A percentile compares a stretch with the other conserved stretches of the same genome.
Evolutionary conservation across 1,140 invertebrate genomes (phyloP).

Genomic region (Trichonephila clavipes): DNA sequence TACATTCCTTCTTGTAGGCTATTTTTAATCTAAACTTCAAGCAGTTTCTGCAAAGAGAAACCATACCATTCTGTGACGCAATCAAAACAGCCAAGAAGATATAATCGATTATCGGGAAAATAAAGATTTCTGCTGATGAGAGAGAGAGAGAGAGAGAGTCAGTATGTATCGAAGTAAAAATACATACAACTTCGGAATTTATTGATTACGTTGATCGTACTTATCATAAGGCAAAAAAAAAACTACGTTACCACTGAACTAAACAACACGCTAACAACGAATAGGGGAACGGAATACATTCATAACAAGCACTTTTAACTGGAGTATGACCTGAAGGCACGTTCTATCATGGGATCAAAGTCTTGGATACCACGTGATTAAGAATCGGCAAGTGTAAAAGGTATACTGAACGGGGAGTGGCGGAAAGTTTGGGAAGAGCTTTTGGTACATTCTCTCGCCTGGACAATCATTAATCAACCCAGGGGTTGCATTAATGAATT

Average conservation of each 20-base stretch:
- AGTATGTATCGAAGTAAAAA: conserved; percentile 25
- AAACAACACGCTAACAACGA: background rate
- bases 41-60: background rate
- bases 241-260: background rate
- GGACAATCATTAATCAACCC: conserved; percentile 68
- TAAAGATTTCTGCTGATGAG: conserved; percentile 44
- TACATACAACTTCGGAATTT: conserved; percentile 13
- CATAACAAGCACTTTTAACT: conserved; percentile 53
- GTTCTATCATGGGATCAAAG: conserved; percentile 4
- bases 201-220: background rate
- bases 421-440: background rate
- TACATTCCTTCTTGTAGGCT: background rate
- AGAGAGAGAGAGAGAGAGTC: no score
- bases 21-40: background rate
- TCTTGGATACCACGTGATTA: conserved; percentile 24
- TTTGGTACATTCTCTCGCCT: conserved; percentile 26
- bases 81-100: conserved; percentile 4
- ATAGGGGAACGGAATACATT: background rate
- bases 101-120: conserved; percentile 42
- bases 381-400: conserved; percentile 41
- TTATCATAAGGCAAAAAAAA: background rate
- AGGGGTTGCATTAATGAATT: conserved; percentile 66
- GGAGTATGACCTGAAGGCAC: conserved; percentile 2
- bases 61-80: conserved; percentile 1
- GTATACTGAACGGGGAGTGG: conserved; percentile 15